phyloP scores from a whole-genome alignment of 2,888 invertebrate genomes.

The Tyria jacobaeae region DNA sequence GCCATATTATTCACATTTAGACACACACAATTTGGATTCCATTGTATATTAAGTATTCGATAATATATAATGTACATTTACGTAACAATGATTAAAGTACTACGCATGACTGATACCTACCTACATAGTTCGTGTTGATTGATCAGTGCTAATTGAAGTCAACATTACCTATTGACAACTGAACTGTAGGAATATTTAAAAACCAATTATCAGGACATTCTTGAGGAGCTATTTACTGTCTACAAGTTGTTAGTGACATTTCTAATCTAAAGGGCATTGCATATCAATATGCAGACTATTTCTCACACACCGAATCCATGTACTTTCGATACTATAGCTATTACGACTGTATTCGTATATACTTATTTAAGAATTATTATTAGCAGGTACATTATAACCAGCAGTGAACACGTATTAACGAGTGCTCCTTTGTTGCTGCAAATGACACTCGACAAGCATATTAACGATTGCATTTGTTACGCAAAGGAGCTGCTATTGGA shows the following conservation, averaged over 20 bases:
- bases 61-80: neutral
- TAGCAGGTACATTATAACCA: constrained; percentile 20
- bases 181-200: constrained; percentile 34
- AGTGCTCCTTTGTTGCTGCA: constrained; percentile 59
- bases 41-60: neutral
- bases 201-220: constrained; percentile 35
- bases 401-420: constrained; percentile 36
- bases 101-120: constrained; percentile 15
- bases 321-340: constrained; percentile 12
- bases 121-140: constrained; percentile 33
- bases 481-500: constrained; percentile 57
- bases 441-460: constrained; percentile 61
- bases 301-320: constrained; percentile 19
- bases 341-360: neutral
- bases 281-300: constrained; percentile 30
- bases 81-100: constrained; percentile 19
- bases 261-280: constrained; percentile 56
- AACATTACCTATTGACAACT: constrained; percentile 40
- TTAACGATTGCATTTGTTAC: constrained; percentile 61
- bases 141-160: constrained; percentile 52
- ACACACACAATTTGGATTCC: neutral
- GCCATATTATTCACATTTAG: constrained; percentile 4
- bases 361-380: constrained; percentile 9
- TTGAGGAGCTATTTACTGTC: constrained; percentile 28
- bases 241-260: constrained; percentile 45